These are phyloP conservation scores for Etheostoma cragini DNA, from an alignment of 2,113 vertebrate species.

Conservation along the genomic window DNA sequence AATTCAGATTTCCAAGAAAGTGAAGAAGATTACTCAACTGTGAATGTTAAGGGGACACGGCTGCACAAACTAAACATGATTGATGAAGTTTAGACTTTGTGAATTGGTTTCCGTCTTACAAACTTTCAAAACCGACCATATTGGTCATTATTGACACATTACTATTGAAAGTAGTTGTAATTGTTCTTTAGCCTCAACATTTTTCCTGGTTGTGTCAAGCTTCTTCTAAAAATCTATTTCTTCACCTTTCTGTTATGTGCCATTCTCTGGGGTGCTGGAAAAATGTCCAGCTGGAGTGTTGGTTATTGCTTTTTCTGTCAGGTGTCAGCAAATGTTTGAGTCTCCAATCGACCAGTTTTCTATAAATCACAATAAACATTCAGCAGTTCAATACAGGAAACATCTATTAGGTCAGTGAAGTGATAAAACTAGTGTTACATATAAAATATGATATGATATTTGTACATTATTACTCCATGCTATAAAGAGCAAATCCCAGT, in stretches of 20 bases:
- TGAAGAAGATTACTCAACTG: neutral
- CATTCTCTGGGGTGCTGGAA: conserved; percentile 36
- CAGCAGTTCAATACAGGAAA: conserved; percentile 1
- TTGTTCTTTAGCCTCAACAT: conserved; percentile 1
- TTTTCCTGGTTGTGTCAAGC: conserved; percentile 4
- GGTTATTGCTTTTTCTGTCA: conserved; percentile 33
- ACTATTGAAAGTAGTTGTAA: neutral
- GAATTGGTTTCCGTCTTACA: neutral
- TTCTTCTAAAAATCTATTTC: conserved; percentile 36
- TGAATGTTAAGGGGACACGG: neutral
- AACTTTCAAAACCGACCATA: neutral
- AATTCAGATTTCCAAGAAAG: neutral
- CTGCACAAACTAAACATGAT: neutral
- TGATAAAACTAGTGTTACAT: conserved; percentile 23
- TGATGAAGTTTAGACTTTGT: neutral
- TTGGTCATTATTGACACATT: neutral
- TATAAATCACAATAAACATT: conserved; percentile 24
- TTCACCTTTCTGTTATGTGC: conserved; percentile 14
- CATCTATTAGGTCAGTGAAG: conserved; percentile 9
- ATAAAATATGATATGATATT: neutral
- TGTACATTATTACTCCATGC: neutral
- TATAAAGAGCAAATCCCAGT: conserved; percentile 2
- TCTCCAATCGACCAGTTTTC: conserved; percentile 28
- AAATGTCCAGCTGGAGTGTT: conserved; percentile 30
- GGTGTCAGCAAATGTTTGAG: conserved; percentile 24